Conservation (phyloP, 2,113 vertebrate genomes). For the Rhinolophus ferrumequinum region DNA sequence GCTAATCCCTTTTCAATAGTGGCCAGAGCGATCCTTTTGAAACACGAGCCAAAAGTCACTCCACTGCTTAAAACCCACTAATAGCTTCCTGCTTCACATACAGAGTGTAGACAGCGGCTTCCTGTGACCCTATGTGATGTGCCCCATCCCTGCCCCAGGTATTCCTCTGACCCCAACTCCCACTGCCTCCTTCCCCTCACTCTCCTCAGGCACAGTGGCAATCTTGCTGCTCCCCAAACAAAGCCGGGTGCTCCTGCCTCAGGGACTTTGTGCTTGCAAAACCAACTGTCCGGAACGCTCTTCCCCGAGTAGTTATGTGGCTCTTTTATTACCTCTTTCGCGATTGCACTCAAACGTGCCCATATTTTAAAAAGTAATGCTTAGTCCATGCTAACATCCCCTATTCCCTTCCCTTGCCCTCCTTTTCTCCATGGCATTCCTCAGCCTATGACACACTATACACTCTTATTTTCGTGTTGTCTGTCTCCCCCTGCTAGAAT, state of each 20-base stretch:
- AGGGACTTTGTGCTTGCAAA: background rate
- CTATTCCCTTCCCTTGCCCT: background rate
- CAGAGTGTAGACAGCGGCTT: background rate
- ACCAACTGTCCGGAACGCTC: background rate
- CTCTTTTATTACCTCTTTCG: background rate
- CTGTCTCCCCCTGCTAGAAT: background rate
- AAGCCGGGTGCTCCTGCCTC: fast-evolving
- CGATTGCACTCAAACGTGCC: background rate
- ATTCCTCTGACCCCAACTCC: background rate
- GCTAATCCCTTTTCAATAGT: background rate
- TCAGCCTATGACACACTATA: background rate
- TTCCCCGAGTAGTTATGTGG: background rate
- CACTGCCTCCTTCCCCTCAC: background rate
- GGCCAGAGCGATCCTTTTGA: background rate
- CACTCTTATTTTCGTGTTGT: background rate
- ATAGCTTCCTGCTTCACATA: background rate
- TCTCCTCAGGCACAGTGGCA: background rate
- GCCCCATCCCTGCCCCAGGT: background rate
- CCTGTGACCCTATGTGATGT: fast-evolving
- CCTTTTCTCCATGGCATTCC: background rate
- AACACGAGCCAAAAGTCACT: background rate
- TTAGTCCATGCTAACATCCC: background rate
- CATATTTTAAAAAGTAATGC: background rate
- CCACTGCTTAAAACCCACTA: background rate
- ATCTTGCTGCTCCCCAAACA: background rate